Evolutionary conservation across 1,140 invertebrate genomes (phyloP).

Genomic region (Lepidurus arcticus): DNA sequence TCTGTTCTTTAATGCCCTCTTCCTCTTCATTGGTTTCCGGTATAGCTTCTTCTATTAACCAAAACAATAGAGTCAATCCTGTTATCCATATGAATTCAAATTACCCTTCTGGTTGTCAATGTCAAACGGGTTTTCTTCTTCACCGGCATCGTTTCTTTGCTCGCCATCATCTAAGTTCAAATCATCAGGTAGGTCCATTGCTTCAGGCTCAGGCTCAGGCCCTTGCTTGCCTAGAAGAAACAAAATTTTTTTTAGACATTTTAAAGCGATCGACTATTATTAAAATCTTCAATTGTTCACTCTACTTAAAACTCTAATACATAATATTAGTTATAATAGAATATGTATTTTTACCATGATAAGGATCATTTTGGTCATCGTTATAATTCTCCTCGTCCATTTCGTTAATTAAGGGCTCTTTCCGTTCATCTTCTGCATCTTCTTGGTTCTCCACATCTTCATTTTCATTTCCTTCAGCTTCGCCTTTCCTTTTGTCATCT

Average conservation of each 20-base stretch:
- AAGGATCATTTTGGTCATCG: conserved; percentile 78
- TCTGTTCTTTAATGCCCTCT: conserved; percentile 39
- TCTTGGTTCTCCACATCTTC: conserved; percentile 40
- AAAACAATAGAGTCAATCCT: conserved; percentile 37
- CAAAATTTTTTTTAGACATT: no score
- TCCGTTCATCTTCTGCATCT: conserved; percentile 37
- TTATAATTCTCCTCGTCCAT: conserved; percentile 72
- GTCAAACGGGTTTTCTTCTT: conserved; percentile 73
- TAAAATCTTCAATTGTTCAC: conserved; percentile 26
- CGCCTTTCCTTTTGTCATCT: conserved; percentile 40
- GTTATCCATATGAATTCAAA: conserved; percentile 40
- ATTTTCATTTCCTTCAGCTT: conserved; percentile 40
- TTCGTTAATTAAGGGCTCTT: conserved; percentile 66
- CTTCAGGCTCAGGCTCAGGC: conserved; percentile 68
- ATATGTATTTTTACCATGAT: conserved; percentile 56
- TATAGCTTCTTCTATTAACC: conserved; percentile 42
- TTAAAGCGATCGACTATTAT: conserved; percentile 23
- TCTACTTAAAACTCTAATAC: conserved; percentile 27
- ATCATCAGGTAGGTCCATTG: conserved; percentile 80
- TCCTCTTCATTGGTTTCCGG: conserved; percentile 45
- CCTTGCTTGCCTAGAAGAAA: conserved; percentile 45
- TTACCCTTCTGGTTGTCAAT: conserved; percentile 65
- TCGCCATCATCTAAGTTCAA: conserved; percentile 69
- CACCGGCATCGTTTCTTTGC: conserved; percentile 49
- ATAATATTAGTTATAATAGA: conserved; percentile 5